These are phyloP conservation scores for Pollenia griseotomentosa DNA, from an alignment of 2,888 invertebrate genomes.

Conservation along the genomic window DNA sequence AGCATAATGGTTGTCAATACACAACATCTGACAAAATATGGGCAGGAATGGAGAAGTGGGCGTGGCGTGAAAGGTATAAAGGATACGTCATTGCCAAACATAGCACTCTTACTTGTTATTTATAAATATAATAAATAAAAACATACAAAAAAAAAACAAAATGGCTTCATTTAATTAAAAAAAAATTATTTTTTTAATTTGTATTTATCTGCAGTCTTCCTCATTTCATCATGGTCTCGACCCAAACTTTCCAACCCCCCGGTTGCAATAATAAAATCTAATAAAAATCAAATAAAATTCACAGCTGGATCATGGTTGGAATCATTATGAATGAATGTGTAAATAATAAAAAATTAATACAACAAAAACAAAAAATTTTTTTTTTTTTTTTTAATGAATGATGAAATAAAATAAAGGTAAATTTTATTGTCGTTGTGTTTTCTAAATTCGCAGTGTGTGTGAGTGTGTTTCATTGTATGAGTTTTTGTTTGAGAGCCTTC, in stretches of 20 bases:
- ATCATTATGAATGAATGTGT: slow-evolving; percentile 22
- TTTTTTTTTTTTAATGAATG: too few relatives aligned
- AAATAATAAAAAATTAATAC: not conserved
- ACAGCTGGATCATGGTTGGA: slow-evolving; percentile 73
- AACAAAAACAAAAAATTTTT: not conserved
- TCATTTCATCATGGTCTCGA: slow-evolving; percentile 34
- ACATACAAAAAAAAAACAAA: slow-evolving; percentile 22
- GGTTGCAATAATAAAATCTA: slow-evolving; percentile 63
- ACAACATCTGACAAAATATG: too few relatives aligned
- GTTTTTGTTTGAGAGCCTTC: slow-evolving; percentile 32
- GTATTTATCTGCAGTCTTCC: slow-evolving; percentile 52
- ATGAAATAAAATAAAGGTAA: not conserved
- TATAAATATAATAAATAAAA: too few relatives aligned
- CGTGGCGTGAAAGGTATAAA: too few relatives aligned
- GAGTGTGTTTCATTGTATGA: not conserved
- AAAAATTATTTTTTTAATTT: slow-evolving; percentile 19
- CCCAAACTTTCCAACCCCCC: slow-evolving; percentile 53
- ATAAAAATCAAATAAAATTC: slow-evolving; percentile 76
- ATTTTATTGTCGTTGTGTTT: slow-evolving; percentile 14
- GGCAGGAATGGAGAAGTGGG: too few relatives aligned
- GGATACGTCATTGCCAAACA: too few relatives aligned
- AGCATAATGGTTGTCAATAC: too few relatives aligned
- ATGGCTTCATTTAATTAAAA: slow-evolving; percentile 72
- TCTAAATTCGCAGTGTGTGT: not conserved
- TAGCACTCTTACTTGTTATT: too few relatives aligned